A percentile compares a stretch with the other conserved stretches of the same genome.
These are phyloP conservation scores for Cyphomyrus discorhynchus DNA, from an alignment of 2,113 vertebrate species.

Conservation along the genomic window DNA sequence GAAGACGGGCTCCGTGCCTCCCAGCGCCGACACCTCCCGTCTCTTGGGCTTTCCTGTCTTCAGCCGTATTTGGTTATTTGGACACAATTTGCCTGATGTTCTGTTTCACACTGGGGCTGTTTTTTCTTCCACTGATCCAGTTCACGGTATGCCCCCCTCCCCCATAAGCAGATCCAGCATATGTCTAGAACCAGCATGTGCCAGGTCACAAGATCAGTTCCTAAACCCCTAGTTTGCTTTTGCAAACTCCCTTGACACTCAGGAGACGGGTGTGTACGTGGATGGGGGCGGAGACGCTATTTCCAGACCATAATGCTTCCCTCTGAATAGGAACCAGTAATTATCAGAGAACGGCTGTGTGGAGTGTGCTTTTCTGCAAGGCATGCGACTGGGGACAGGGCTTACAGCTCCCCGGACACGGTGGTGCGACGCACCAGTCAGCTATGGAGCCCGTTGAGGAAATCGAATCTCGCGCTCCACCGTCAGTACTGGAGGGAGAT, in stretches of 20 bases:
- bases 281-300: neutral
- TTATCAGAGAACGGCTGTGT: neutral
- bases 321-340: neutral
- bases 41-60: neutral
- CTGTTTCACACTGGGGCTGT: neutral
- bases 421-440: neutral
- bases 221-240: neutral
- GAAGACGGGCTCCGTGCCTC: conserved; percentile 1
- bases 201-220: neutral
- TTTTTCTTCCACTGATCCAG: neutral
- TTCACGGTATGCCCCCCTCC: neutral
- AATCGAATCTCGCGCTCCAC: conserved; percentile 17
- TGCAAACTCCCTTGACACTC: neutral
- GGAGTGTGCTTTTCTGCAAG: neutral
- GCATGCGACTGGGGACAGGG: neutral
- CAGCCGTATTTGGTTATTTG: neutral
- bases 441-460: neutral
- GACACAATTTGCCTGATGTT: neutral
- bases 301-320: neutral
- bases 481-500: conserved; percentile 37
- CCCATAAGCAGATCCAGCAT: neutral
- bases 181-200: neutral
- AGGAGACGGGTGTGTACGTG: neutral
- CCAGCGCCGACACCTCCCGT: neutral
- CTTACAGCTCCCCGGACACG: neutral